Evolutionary conservation across 2,888 invertebrate genomes (phyloP).

Genomic region (Pimpla rufipes): DNA sequence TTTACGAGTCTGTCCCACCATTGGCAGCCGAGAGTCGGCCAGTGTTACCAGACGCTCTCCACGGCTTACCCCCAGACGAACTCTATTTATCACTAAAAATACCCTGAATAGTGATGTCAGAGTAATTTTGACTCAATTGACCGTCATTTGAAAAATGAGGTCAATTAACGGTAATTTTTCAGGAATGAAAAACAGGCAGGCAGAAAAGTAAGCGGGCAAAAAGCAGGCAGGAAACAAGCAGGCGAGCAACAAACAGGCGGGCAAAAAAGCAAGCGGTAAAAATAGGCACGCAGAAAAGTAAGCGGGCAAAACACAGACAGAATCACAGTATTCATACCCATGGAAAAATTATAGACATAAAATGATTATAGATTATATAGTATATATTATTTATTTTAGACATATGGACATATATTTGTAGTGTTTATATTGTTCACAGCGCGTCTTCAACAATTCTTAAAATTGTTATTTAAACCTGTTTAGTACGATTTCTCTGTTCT

Average conservation of each 20-base stretch:
- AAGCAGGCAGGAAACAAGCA: neutral
- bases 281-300: neutral
- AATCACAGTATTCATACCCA: neutral
- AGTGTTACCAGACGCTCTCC: slow-evolving; percentile 17
- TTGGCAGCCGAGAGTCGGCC: too few relatives aligned
- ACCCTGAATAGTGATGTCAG: slow-evolving; percentile 11
- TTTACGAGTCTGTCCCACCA: too few relatives aligned
- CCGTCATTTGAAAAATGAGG: slow-evolving; percentile 18
- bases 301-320: slow-evolving; percentile 1
- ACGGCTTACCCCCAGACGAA: slow-evolving; percentile 9
- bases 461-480: neutral
- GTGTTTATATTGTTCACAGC: neutral
- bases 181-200: neutral
- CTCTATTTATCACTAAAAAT: slow-evolving; percentile 18
- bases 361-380: neutral
- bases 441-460: neutral
- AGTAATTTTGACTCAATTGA: slow-evolving; percentile 9
- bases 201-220: neutral
- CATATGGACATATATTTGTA: neutral
- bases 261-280: too few relatives aligned
- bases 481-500: neutral
- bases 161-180: slow-evolving; percentile 21
- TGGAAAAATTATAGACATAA: slow-evolving; percentile 3
- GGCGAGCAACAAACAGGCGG: too few relatives aligned
- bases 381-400: neutral